These are phyloP conservation scores for Acrocyrtus sp. DNA, from an alignment of 2,888 invertebrate species.

Conservation along the genomic window DNA sequence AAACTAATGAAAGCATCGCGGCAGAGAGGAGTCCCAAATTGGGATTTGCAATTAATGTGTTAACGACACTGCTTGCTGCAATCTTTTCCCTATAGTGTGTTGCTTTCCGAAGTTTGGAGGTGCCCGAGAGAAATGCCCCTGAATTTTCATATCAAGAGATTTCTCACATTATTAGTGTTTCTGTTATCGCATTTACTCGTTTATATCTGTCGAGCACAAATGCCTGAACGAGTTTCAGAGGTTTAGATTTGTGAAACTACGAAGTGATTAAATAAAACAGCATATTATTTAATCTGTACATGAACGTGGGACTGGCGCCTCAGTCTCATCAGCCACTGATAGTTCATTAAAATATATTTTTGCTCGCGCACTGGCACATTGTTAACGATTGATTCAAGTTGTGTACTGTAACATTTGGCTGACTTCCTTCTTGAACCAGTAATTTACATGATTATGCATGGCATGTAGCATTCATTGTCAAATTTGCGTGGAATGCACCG, in stretches of 20 bases:
- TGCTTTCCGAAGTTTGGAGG: conserved; percentile 25
- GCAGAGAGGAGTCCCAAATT: conserved; percentile 12
- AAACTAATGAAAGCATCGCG: conserved; percentile 29
- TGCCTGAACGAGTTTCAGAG: too few relatives aligned
- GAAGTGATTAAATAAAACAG: too few relatives aligned
- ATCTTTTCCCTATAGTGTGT: too few relatives aligned
- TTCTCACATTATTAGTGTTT: too few relatives aligned
- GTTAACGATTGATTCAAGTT: neutral
- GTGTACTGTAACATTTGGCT: neutral
- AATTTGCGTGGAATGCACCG: conserved; percentile 18
- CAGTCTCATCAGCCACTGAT: too few relatives aligned
- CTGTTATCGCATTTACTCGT: too few relatives aligned
- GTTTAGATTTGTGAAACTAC: too few relatives aligned
- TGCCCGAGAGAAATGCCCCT: conserved; percentile 8
- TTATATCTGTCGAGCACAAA: too few relatives aligned
- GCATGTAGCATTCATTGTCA: conserved; percentile 15
- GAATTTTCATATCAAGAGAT: conserved; percentile 4
- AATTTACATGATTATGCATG: neutral
- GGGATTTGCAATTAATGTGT: neutral
- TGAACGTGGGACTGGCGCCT: too few relatives aligned
- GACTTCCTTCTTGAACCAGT: neutral
- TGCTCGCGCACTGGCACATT: neutral
- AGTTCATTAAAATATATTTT: too few relatives aligned
- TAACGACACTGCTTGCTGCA: neutral
- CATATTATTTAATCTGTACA: neutral